A percentile compares a stretch with the other conserved stretches of the same genome.
These are phyloP conservation scores for Odontophorus gujanensis DNA, from an alignment of 2,113 vertebrate species.

Conservation along the genomic window DNA sequence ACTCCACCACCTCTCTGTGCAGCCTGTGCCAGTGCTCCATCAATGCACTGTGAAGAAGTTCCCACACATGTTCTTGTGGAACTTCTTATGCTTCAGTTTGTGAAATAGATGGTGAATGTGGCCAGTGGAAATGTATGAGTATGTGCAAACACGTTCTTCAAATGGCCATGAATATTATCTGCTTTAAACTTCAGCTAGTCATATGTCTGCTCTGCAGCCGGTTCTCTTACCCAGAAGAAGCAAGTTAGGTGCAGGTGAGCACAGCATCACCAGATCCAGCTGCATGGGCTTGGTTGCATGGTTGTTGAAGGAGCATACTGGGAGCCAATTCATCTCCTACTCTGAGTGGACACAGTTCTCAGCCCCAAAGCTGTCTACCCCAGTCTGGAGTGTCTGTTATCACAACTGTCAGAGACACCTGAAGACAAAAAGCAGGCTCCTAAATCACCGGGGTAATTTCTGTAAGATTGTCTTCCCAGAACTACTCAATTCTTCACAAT, in stretches of 20 bases:
- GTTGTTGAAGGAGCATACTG: neutral
- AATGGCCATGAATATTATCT: neutral
- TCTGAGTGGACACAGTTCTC: neutral
- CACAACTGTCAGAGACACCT: neutral
- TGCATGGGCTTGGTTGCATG: accelerated
- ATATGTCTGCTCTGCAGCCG: neutral
- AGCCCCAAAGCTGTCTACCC: neutral
- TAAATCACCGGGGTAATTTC: neutral
- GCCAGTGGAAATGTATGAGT: neutral
- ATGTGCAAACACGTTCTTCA: neutral
- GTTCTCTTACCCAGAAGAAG: neutral
- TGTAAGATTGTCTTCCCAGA: accelerated
- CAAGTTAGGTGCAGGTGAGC: neutral
- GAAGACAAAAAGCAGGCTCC: neutral
- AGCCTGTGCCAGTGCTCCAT: too few species aligned
- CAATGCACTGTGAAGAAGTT: too few species aligned
- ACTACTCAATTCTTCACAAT: neutral
- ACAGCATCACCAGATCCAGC: neutral
- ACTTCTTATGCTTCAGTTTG: too few species aligned
- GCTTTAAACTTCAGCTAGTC: neutral
- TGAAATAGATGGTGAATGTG: neutral
- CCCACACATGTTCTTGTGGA: too few species aligned
- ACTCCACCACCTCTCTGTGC: too few species aligned
- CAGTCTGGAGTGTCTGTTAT: neutral
- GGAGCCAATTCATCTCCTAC: neutral